phyloP scores from a whole-genome alignment of 2,888 invertebrate genomes.

The Nyleta sp. region DNA sequence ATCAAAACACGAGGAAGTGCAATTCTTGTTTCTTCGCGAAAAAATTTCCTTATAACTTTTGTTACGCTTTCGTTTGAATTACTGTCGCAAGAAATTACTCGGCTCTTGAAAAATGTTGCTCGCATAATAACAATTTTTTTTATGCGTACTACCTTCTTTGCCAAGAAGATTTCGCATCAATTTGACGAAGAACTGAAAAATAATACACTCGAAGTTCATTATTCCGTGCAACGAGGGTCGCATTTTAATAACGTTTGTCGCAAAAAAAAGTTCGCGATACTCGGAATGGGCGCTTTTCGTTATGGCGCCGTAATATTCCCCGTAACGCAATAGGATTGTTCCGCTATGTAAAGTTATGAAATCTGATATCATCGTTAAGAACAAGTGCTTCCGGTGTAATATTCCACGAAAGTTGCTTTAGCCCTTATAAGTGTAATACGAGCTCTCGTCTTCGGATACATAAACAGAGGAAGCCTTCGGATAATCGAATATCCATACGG shows the following conservation, averaged over 20 bases:
- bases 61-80: no score
- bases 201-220: background rate
- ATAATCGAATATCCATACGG: slow-evolving; percentile 16
- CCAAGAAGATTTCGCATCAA: no score
- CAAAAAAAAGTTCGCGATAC: background rate
- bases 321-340: slow-evolving; percentile 41
- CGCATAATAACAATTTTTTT: no score
- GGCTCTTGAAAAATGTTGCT: no score
- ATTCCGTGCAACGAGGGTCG: no score
- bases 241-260: background rate
- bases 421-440: slow-evolving; percentile 34
- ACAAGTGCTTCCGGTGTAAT: slow-evolving; percentile 48
- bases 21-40: no score
- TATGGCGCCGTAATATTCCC: slow-evolving; percentile 23
- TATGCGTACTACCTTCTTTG: no score
- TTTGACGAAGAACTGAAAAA: no score
- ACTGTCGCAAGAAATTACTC: no score
- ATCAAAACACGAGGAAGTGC: no score
- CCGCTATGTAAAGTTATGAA: slow-evolving; percentile 55
- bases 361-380: slow-evolving; percentile 45
- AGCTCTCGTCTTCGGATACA: slow-evolving; percentile 26
- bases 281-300: slow-evolving; percentile 29
- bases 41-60: no score
- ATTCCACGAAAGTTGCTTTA: slow-evolving; percentile 40
- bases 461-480: slow-evolving; percentile 28